These are phyloP conservation scores for Tichodroma muraria DNA, from an alignment of 2,113 vertebrate species.

Conservation along the genomic window DNA sequence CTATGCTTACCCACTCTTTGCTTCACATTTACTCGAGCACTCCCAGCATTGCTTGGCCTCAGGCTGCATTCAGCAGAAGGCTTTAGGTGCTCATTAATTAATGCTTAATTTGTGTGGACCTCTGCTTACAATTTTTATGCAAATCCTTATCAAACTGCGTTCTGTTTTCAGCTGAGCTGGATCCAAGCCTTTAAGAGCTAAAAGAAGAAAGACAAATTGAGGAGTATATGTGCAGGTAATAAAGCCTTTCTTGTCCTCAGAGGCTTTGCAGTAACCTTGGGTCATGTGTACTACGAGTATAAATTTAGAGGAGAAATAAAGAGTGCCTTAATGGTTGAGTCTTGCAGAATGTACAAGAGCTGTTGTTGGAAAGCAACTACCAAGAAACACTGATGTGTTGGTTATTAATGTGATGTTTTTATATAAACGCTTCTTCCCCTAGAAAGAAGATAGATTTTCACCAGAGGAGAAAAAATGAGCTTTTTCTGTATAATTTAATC, in stretches of 20 bases:
- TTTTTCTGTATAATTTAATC: background rate
- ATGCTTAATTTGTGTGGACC: slow-evolving; percentile 15
- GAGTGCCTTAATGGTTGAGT: background rate
- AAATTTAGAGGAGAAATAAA: slow-evolving; percentile 1
- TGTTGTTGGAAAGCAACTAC: background rate
- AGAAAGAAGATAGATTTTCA: background rate
- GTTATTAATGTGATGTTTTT: background rate
- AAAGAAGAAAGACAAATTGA: background rate
- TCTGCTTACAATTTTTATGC: slow-evolving; percentile 9
- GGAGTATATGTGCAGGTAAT: background rate
- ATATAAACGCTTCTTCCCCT: background rate
- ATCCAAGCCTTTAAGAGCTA: background rate
- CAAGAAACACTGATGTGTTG: background rate
- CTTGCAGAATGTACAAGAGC: background rate
- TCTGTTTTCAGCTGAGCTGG: background rate
- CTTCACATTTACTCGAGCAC: background rate
- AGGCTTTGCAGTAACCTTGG: background rate
- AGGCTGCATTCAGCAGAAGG: background rate
- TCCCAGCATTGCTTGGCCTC: background rate
- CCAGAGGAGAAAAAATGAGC: background rate
- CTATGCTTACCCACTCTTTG: background rate
- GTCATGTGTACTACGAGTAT: background rate
- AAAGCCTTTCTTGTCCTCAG: background rate
- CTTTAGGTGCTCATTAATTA: slow-evolving; percentile 24
- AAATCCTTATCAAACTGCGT: background rate